Evolutionary conservation across 2,888 invertebrate genomes (phyloP), one percentile per base, ranked within the genome.

Genomic region (Cheilosia vernalis): DNA sequence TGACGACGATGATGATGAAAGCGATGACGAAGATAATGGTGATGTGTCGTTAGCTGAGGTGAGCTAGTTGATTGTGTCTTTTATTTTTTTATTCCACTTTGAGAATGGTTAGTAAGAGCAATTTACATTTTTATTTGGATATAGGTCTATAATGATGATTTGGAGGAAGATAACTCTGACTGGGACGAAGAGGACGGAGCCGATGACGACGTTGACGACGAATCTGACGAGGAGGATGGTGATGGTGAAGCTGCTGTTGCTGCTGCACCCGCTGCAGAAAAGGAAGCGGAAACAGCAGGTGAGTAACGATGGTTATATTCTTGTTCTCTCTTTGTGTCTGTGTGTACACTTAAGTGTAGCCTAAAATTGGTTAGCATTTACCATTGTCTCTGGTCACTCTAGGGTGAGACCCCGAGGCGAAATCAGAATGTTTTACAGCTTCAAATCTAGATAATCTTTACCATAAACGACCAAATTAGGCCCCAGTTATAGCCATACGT

Each of bases 141-240:
- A 1, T 56, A 90, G 89, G 90, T 92, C 27, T 90, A 94, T 90
- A 93, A 93, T 89, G 93, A 93, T 63, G 93, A 93, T 88, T 91
- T 93, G 58, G 93, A 94, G 89, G 94, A 94, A 88, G 95, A 94
- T 87, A 94, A 94, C 89, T 93, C 94, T 82, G 95, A 94, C 56
- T 95, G 95, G 88, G 95, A 94, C 77, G 94, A 94, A 58, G 94
- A 94, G 24, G 93, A 93, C 77, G 93, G 92, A 60, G 93, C 91
- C 40, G 92, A 92, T 77, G 94, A 93, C 56, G 94, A 94, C 85
- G 93, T 94, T 4, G 94, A 94, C 72, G 94, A 94, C 60, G 93
- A 93, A 85, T 93, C 93, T 24, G 94, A 93, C 81, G 93, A 92
- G 67, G 93, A 92, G 27, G 92, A 91, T 40, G 87, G 85, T 24